Evolutionary conservation across 2,888 invertebrate genomes (phyloP).

Genomic region (Eupithecia subumbrata): DNA sequence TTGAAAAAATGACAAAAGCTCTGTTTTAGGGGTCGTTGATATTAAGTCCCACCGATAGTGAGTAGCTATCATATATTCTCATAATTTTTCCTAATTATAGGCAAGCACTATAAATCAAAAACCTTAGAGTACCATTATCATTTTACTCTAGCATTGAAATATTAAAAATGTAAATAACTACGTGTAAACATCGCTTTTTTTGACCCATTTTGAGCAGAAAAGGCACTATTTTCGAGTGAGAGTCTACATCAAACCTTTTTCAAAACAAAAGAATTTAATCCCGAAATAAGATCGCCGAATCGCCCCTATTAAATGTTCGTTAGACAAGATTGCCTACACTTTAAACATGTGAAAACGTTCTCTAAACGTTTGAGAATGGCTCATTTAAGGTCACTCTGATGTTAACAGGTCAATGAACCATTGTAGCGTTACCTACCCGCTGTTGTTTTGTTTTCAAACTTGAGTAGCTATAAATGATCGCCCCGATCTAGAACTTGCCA

Average conservation of each 20-base stretch:
- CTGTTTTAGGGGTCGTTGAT: no score
- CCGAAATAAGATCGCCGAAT: conserved; percentile 56
- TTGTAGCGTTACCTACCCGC: conserved; percentile 10
- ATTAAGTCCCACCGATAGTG: no score
- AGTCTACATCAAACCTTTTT: not conserved
- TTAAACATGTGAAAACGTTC: conserved; percentile 67
- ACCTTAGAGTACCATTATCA: no score
- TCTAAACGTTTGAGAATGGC: conserved; percentile 42
- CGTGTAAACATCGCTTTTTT: no score
- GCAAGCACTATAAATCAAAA: no score
- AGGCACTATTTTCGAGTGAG: not conserved
- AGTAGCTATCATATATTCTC: no score
- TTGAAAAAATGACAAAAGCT: no score
- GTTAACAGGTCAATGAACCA: conserved; percentile 25
- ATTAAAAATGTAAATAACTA: no score
- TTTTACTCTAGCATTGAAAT: no score
- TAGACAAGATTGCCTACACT: conserved; percentile 58
- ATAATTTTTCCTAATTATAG: no score
- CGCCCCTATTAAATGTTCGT: conserved; percentile 71
- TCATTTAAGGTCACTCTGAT: conserved; percentile 19
- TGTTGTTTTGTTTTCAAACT: conserved; percentile 9
- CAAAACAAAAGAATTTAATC: conserved; percentile 17
- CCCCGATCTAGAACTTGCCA: not conserved
- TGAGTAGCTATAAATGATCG: not conserved
- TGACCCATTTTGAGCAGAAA: not conserved